phyloP scores from a whole-genome alignment of 2,888 invertebrate genomes.

The Tortrix viridana region DNA sequence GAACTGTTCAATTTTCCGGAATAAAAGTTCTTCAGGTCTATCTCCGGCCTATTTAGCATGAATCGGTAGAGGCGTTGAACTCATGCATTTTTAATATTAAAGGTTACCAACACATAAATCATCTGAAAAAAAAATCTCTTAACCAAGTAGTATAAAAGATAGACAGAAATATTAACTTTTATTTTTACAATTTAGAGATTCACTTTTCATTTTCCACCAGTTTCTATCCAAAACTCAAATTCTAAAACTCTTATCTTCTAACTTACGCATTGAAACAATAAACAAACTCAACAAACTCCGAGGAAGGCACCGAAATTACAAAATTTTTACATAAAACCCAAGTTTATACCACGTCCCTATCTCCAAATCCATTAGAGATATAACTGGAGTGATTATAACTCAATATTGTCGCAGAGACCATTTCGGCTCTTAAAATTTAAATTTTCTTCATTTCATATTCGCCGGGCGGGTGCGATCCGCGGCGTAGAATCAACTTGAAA shows the following conservation, averaged over 20 bases:
- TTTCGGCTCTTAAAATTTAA: conserved; percentile 47
- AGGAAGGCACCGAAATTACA: conserved; percentile 3
- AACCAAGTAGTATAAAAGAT: too few species aligned
- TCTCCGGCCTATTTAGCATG: too few species aligned
- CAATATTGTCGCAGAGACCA: conserved; percentile 62
- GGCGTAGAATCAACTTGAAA: neutral
- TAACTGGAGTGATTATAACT: conserved; percentile 64
- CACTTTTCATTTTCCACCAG: too few species aligned
- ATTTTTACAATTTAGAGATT: too few species aligned
- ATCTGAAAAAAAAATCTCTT: too few species aligned
- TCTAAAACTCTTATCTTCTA: neutral
- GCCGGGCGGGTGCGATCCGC: conserved; percentile 33
- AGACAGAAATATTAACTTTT: too few species aligned
- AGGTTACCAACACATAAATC: too few species aligned
- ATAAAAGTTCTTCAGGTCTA: too few species aligned
- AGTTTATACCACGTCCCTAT: conserved; percentile 52
- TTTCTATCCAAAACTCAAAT: neutral
- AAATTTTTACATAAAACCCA: conserved; percentile 26
- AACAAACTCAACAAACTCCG: conserved; percentile 19
- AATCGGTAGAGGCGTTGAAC: too few species aligned
- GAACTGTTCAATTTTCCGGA: too few species aligned
- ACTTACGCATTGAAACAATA: conserved; percentile 12
- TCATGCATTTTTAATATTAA: too few species aligned
- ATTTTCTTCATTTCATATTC: conserved; percentile 53
- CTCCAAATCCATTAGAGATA: conserved; percentile 72